phyloP scores from a whole-genome alignment of 2,113 vertebrate species.

The Phrynocephalus versicolor region DNA sequence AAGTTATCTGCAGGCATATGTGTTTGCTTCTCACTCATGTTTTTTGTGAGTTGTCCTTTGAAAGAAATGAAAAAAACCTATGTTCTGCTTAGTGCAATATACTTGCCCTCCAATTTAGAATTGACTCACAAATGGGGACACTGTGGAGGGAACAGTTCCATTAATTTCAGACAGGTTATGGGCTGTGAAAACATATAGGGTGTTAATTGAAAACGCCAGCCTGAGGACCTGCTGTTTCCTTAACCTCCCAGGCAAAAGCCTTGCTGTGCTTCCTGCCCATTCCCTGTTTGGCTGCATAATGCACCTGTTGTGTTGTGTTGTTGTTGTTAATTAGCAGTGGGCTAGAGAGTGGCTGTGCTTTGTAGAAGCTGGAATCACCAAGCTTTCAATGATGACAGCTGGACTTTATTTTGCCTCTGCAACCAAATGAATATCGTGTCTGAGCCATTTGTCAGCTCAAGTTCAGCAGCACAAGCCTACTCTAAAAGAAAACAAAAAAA shows the following conservation, averaged over 20 bases:
- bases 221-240: slow-evolving; percentile 41
- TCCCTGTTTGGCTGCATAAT: slow-evolving; percentile 39
- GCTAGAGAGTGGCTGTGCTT: slow-evolving; percentile 34
- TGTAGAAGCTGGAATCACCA: slow-evolving; percentile 48
- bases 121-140: slow-evolving; percentile 52
- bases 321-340: slow-evolving; percentile 51
- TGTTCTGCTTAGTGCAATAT: slow-evolving; percentile 47
- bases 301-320: not conserved
- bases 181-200: slow-evolving; percentile 46
- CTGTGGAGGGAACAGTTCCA: slow-evolving; percentile 36
- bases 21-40: not conserved
- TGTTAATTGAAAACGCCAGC: slow-evolving; percentile 66
- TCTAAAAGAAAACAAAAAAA: not conserved
- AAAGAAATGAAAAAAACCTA: not conserved
- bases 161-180: slow-evolving; percentile 56
- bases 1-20: not conserved
- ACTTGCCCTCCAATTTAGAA: slow-evolving; percentile 24
- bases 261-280: slow-evolving; percentile 35
- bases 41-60: slow-evolving; percentile 48
- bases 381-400: slow-evolving; percentile 33
- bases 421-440: slow-evolving; percentile 15
- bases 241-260: slow-evolving; percentile 57
- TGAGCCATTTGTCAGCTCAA: slow-evolving; percentile 30
- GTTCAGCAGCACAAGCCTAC: slow-evolving; percentile 19
- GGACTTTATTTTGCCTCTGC: slow-evolving; percentile 17